Percentiles rank a stretch among this genome's conserved stretches.
phyloP scores from a whole-genome alignment of 2,113 vertebrate genomes.

The Beaufortia kweichowensis region DNA sequence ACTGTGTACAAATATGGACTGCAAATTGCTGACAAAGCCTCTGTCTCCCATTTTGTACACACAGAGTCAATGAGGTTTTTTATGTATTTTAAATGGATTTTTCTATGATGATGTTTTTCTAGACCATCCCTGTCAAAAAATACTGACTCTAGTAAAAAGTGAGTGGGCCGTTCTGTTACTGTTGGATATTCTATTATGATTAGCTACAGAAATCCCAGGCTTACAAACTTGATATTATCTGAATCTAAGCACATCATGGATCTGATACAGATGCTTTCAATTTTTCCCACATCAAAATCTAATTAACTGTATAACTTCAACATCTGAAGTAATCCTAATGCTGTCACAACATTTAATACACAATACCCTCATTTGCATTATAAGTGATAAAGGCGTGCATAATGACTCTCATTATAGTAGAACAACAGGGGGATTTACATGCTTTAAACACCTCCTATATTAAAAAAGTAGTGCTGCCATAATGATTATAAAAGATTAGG shows the following conservation, averaged over 20 bases:
- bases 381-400: slow-evolving; percentile 43
- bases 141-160: neutral
- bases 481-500: slow-evolving; percentile 28
- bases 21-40: slow-evolving; percentile 32
- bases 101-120: neutral
- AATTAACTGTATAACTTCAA: slow-evolving; percentile 45
- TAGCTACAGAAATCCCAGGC: too few relatives aligned
- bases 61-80: neutral
- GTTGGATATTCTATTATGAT: neutral
- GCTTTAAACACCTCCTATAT: slow-evolving; percentile 27
- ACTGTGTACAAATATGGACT: slow-evolving; percentile 23
- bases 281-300: slow-evolving; percentile 33
- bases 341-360: slow-evolving; percentile 39
- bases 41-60: slow-evolving; percentile 14
- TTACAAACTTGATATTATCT: neutral
- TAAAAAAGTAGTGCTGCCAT: slow-evolving; percentile 15
- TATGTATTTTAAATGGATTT: neutral
- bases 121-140: slow-evolving; percentile 1
- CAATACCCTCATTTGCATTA: slow-evolving; percentile 46
- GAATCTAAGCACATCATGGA: neutral
- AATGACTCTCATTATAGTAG: slow-evolving; percentile 34
- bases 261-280: slow-evolving; percentile 24
- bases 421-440: slow-evolving; percentile 19
- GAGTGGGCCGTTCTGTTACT: slow-evolving; percentile 6
- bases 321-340: slow-evolving; percentile 41